These are phyloP conservation scores for Eristalis arbustorum DNA, from an alignment of 2,888 invertebrate species.

Conservation along the genomic window DNA sequence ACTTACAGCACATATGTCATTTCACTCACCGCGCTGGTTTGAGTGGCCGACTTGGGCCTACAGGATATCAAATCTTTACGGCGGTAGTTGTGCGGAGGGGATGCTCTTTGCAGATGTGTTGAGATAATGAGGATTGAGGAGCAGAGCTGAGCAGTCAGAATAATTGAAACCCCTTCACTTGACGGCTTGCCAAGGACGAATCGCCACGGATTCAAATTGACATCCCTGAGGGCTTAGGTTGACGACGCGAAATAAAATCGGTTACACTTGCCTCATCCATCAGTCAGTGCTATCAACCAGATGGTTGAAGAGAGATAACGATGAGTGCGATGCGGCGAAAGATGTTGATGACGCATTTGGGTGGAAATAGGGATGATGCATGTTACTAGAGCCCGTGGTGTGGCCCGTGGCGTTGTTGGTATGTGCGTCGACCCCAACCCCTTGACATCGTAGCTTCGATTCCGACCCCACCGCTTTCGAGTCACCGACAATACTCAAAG, in stretches of 20 bases:
- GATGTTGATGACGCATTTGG: not conserved
- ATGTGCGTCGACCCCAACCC: too few relatives aligned
- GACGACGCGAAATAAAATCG: not conserved
- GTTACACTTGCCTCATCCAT: not conserved
- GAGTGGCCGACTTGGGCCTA: not conserved
- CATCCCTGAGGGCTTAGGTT: not conserved
- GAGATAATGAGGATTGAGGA: not conserved
- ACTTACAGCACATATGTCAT: not conserved
- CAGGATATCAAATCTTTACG: not conserved
- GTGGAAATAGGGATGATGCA: too few relatives aligned
- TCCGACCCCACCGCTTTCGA: too few relatives aligned
- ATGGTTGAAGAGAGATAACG: not conserved
- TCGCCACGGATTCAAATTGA: not conserved
- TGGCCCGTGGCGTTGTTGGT: too few relatives aligned
- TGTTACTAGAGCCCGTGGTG: too few relatives aligned
- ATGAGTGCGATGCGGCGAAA: not conserved
- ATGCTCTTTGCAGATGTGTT: not conserved
- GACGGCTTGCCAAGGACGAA: not conserved
- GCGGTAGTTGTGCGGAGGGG: not conserved
- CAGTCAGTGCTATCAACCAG: not conserved
- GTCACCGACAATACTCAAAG: too few relatives aligned
- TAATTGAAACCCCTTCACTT: not conserved
- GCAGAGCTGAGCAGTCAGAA: not conserved
- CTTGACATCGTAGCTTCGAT: too few relatives aligned
- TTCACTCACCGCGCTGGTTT: not conserved